phyloP scores from a whole-genome alignment of 2,113 vertebrate species.

The Lycaon pictus region DNA sequence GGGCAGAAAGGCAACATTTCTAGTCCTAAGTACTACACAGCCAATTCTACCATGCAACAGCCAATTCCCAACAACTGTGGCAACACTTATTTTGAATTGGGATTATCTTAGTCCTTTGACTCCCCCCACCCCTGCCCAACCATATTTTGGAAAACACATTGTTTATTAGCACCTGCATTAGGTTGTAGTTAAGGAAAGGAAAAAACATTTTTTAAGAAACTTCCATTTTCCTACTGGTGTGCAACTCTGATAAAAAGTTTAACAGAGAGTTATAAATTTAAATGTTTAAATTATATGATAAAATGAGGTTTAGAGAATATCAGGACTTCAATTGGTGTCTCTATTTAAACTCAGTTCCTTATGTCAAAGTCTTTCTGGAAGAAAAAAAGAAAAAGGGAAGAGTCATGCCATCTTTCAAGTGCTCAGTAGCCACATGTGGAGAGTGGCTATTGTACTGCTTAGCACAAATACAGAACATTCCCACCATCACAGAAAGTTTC shows the following conservation, averaged over 20 bases:
- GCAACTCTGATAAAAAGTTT: slow-evolving; percentile 12
- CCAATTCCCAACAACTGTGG: background rate
- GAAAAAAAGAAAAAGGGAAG: too few relatives aligned
- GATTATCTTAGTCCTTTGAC: background rate
- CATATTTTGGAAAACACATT: background rate
- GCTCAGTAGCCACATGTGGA: background rate
- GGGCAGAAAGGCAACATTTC: slow-evolving; percentile 23
- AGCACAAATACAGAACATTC: background rate
- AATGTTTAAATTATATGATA: background rate
- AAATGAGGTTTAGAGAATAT: background rate
- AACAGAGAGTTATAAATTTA: background rate
- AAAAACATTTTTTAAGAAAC: background rate
- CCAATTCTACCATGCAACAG: background rate
- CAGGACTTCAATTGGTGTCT: background rate
- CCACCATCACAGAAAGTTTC: background rate
- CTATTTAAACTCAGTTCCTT: background rate
- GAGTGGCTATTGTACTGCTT: background rate
- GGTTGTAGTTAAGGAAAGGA: background rate
- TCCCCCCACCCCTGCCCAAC: too few relatives aligned
- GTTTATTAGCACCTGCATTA: background rate
- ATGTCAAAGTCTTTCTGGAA: too few relatives aligned
- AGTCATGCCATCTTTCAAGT: background rate
- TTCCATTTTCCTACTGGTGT: background rate
- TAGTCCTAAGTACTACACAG: background rate
- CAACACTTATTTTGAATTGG: background rate